A percentile compares a stretch with the other conserved stretches of the same genome.
These are phyloP conservation scores for Andrena cerasifolii DNA, from an alignment of 1,140 invertebrate genomes.

Conservation along the genomic window DNA sequence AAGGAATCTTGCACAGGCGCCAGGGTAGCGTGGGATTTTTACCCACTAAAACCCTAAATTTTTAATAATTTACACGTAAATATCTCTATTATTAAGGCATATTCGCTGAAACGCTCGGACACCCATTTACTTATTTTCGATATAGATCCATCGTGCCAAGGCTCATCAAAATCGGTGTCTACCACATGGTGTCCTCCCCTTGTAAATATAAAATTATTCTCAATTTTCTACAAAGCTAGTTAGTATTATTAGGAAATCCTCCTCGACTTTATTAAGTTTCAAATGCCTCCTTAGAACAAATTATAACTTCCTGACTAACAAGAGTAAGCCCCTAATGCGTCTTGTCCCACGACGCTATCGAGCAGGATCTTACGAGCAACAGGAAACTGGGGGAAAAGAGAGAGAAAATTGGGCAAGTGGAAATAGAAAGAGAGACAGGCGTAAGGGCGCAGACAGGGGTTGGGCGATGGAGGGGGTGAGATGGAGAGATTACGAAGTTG, in stretches of 20 bases:
- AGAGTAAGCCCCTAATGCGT: slow-evolving; percentile 4
- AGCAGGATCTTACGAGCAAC: slow-evolving; percentile 22
- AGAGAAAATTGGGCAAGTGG: slow-evolving; percentile 3
- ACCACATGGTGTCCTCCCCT: no score
- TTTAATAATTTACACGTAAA: no score
- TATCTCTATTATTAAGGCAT: no score
- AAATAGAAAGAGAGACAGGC: slow-evolving; percentile 5
- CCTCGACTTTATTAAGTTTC: background rate
- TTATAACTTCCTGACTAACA: background rate
- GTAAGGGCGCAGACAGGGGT: background rate
- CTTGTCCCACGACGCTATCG: background rate
- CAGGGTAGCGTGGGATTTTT: no score
- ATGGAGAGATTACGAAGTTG: slow-evolving; percentile 50
- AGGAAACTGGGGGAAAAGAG: background rate
- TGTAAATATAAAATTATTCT: no score
- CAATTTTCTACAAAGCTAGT: no score
- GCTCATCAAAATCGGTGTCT: no score
- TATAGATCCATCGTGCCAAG: no score
- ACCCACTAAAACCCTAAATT: no score
- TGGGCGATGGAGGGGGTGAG: slow-evolving; percentile 3
- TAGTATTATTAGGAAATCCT: background rate
- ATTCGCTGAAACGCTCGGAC: no score
- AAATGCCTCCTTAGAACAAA: background rate
- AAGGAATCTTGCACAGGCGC: no score
- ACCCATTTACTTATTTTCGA: no score